A percentile compares a stretch with the other conserved stretches of the same genome.
Evolutionary conservation across 2,888 invertebrate genomes (phyloP).

Genomic region (Tanaodytes sp.): DNA sequence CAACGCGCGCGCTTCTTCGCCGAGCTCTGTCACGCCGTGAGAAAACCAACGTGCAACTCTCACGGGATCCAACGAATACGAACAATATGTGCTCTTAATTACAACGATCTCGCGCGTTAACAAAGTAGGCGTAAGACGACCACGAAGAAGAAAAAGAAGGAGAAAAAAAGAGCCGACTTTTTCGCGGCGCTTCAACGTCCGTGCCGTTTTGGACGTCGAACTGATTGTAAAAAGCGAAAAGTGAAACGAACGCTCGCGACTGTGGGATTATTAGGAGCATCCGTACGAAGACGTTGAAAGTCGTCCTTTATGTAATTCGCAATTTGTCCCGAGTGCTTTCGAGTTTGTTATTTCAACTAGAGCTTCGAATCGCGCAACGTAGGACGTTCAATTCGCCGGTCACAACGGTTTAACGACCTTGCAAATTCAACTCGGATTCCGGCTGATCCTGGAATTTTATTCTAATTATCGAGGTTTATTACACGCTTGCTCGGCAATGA

Average conservation of each 20-base stretch:
- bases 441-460: slow-evolving; percentile 25
- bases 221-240: slow-evolving; percentile 17
- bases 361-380: too few species aligned
- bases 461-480: slow-evolving; percentile 40
- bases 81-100: slow-evolving; percentile 69
- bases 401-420: too few species aligned
- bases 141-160: slow-evolving; percentile 29
- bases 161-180: not conserved
- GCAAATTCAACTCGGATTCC: slow-evolving; percentile 18
- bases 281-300: slow-evolving; percentile 19
- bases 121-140: too few species aligned
- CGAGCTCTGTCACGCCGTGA: slow-evolving; percentile 59
- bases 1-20: slow-evolving; percentile 51
- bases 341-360: too few species aligned
- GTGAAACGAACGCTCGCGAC: slow-evolving; percentile 13
- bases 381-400: too few species aligned
- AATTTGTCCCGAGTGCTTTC: not conserved
- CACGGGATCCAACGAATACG: slow-evolving; percentile 61
- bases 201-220: slow-evolving; percentile 21
- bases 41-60: slow-evolving; percentile 59
- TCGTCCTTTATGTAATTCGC: slow-evolving; percentile 1
- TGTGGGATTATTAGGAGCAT: slow-evolving; percentile 7
- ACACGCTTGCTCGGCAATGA: slow-evolving; percentile 21
- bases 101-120: slow-evolving; percentile 64
- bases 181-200: slow-evolving; percentile 16